These are phyloP conservation scores for rabbit (Oryctolagus cuniculus) DNA, from an alignment of 2,113 vertebrate species.

Conservation along the genomic window mOryCun1.1 NC_091453.1:82882001-82882500, in stretches of 20 bases:
- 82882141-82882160: slow-evolving; percentile 6
- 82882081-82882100: too few relatives aligned
- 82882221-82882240: slow-evolving; percentile 3
- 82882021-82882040: too few relatives aligned
- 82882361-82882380: not conserved
- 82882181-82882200: not conserved
- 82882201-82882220: not conserved
- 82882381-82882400: not conserved
- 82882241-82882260: not conserved
- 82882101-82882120: not conserved
- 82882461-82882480: not conserved
- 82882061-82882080: too few relatives aligned
- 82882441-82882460: slow-evolving; percentile 7
- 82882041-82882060: too few relatives aligned
- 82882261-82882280: not conserved
- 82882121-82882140: not conserved
- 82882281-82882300: not conserved
- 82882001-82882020: not conserved
- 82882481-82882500: slow-evolving; percentile 62
- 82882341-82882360: slow-evolving; percentile 37
- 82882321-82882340: not conserved
- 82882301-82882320: not conserved
- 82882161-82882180: not conserved
- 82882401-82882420: not conserved
- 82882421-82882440: not conserved